These are phyloP conservation scores for Onchidella celtica DNA, from an alignment of 2,888 invertebrate genomes.

Conservation along the genomic window DNA sequence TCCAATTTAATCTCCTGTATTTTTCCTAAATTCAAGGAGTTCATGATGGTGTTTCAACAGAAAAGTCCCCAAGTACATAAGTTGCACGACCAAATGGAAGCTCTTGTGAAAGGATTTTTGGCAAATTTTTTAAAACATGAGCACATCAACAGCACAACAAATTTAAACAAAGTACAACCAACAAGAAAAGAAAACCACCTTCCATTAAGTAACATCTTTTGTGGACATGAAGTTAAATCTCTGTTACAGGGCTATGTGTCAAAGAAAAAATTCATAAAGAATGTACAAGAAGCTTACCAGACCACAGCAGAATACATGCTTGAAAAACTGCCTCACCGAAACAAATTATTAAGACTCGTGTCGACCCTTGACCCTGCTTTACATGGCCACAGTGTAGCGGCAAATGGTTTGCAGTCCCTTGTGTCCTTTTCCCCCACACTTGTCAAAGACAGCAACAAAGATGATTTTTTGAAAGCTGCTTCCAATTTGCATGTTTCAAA, in stretches of 20 bases:
- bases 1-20: not conserved
- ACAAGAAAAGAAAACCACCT: not conserved
- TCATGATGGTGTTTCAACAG: not conserved
- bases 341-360: not conserved
- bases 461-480: not conserved
- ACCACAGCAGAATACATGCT: constrained; percentile 13
- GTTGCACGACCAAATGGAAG: not conserved
- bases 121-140: not conserved
- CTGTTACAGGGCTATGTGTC: no score
- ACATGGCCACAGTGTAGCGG: not conserved
- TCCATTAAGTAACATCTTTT: not conserved
- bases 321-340: constrained; percentile 1
- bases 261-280: not conserved
- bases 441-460: not conserved
- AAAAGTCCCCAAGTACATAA: constrained; percentile 10
- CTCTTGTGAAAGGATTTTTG: not conserved
- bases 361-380: constrained; percentile 8
- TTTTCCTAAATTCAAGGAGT: not conserved
- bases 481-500: not conserved
- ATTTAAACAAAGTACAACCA: not conserved
- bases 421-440: not conserved
- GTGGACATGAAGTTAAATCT: not conserved
- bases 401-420: not conserved
- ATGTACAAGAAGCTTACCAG: not conserved
- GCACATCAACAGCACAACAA: not conserved